Evolutionary conservation across 2,888 invertebrate species (phyloP), one percentile per base, ranked within the genome.

Genomic region (Torymus texanus): DNA sequence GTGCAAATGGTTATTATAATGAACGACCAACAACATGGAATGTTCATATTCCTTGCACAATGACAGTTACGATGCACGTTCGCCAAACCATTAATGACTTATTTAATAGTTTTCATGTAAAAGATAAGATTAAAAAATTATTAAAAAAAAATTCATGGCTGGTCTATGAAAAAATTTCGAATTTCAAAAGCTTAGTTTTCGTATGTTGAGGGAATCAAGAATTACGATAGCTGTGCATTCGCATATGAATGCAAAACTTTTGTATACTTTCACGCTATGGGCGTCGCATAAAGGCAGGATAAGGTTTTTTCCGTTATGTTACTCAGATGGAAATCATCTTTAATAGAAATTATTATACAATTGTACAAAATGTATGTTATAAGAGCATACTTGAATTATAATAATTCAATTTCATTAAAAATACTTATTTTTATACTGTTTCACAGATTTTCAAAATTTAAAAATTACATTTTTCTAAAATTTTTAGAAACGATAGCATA

Each of bases 111-210:
- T 41, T 41, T 41, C 8, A 41, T 41, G 41, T 41, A 41, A 68
- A 29, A 55, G 14, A 68, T 12, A 5, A 71, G n/a, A 50, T 8
- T 51, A 41, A 14, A 24, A 4, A 41, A 72, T 12, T 21, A 10
- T 21, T 21, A 21, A 21, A 14, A 75, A 67, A 66, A 66, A 24
- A 18, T 29, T 29, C 59, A 75, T 67, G 75, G 66, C 59, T 14
- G 10, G 16, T 75, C 13, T 63, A 73, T 68, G 75, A 67, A 75
- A 76, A 76, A 70, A 55, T 41, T 75, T 75, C 55, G 16, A 75
- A 56, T 75, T 75, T 61, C 53, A 62, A 67, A 62, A 29, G 61
- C 21, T 53, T 71, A 51, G 13, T 58, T 58, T 65, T 41, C 0
- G 0, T 58, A 14, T 50, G n/a, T 55, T 4, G 56, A 18, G 24